Conservation (phyloP, 2,888 invertebrate genomes). For the Sesamia inferens region DNA sequence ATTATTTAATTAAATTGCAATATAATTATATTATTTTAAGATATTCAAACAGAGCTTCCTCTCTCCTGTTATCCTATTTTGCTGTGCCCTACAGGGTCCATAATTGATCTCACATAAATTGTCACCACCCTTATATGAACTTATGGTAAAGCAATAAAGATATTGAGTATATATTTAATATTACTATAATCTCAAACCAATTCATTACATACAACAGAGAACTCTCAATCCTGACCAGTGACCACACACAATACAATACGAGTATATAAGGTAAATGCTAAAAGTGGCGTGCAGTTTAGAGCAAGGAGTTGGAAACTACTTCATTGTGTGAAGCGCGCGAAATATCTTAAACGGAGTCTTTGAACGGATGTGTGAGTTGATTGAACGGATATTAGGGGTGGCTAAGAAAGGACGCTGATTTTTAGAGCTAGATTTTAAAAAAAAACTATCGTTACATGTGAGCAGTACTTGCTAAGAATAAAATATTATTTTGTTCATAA, state of each 20-base stretch:
- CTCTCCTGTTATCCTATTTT: too few species aligned
- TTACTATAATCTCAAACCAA: background rate
- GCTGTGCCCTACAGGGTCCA: too few species aligned
- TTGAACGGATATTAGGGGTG: slow-evolving; percentile 71
- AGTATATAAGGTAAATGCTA: slow-evolving; percentile 37
- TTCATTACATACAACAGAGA: slow-evolving; percentile 24
- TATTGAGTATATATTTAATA: too few species aligned
- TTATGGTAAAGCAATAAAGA: too few species aligned
- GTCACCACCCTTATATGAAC: too few species aligned
- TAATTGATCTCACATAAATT: too few species aligned
- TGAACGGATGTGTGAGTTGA: slow-evolving; percentile 77
- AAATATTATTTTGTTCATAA: background rate
- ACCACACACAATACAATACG: slow-evolving; percentile 23
- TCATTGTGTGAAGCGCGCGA: slow-evolving; percentile 71
- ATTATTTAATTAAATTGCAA: too few species aligned
- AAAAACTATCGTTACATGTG: background rate
- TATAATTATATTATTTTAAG: too few species aligned
- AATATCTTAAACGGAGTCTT: slow-evolving; percentile 77
- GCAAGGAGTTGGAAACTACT: slow-evolving; percentile 50
- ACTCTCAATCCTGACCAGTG: slow-evolving; percentile 28
- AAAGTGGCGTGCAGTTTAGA: slow-evolving; percentile 50
- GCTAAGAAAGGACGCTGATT: background rate
- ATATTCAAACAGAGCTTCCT: too few species aligned
- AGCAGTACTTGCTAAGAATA: too few species aligned
- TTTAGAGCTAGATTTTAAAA: slow-evolving; percentile 2